These are phyloP conservation scores for Anas acuta DNA, from an alignment of 2,797 vertebrate genomes.

Conservation along the genomic window DNA sequence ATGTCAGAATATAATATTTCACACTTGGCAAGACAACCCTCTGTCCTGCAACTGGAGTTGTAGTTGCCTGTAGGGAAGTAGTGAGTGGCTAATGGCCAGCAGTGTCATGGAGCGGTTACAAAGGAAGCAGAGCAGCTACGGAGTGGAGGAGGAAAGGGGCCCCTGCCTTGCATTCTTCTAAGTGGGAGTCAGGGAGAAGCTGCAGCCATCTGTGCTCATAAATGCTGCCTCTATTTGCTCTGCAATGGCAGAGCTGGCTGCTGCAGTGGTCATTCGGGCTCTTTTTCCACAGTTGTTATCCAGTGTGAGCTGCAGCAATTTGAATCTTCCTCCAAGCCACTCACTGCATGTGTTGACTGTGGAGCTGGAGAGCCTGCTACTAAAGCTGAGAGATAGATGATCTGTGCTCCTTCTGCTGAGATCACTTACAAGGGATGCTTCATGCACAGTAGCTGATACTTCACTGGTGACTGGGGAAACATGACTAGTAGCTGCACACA, in stretches of 20 bases:
- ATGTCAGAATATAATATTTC: slow-evolving; percentile 52
- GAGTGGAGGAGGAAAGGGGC: slow-evolving; percentile 25
- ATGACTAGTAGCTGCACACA: neutral
- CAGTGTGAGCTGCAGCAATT: fast-evolving
- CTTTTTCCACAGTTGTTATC: fast-evolving
- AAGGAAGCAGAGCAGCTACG: neutral
- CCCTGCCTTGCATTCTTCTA: neutral
- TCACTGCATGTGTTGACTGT: neutral
- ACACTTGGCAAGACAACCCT: neutral
- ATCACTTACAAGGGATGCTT: neutral
- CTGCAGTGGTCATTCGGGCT: neutral
- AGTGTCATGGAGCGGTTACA: neutral
- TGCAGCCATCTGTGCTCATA: slow-evolving; percentile 24
- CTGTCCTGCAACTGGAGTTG: slow-evolving; percentile 8
- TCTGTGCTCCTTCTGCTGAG: neutral
- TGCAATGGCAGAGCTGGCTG: neutral
- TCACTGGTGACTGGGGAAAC: neutral
- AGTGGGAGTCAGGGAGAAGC: slow-evolving; percentile 28
- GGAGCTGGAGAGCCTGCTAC: neutral
- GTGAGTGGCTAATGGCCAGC: neutral
- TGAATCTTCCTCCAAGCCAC: neutral
- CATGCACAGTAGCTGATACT: neutral
- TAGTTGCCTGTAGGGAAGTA: neutral
- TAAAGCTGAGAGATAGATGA: neutral
- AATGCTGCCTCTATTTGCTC: neutral